phyloP scores from a whole-genome alignment of 2,797 vertebrate species.

The Gymnothorax javanicus region DNA sequence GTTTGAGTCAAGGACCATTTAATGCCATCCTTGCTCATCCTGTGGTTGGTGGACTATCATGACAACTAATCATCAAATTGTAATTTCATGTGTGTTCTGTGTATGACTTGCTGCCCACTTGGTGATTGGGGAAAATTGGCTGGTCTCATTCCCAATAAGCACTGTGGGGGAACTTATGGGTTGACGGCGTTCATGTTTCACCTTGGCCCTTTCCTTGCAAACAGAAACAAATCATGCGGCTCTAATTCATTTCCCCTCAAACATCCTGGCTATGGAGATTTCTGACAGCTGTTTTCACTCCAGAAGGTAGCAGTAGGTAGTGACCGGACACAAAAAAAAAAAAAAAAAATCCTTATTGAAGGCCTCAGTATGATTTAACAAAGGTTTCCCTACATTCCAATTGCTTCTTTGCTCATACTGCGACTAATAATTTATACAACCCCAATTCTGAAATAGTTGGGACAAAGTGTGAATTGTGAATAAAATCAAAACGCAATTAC shows the following conservation, averaged over 20 bases:
- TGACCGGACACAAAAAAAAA: not conserved
- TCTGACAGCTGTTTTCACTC: conserved; percentile 20
- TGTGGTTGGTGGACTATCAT: not conserved
- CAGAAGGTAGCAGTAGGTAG: not conserved
- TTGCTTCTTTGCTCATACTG: not conserved
- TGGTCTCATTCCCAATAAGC: not conserved
- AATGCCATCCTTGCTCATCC: not conserved
- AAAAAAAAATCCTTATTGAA: not conserved
- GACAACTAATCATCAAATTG: not conserved
- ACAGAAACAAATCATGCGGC: conserved; percentile 20
- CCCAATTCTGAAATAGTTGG: no score
- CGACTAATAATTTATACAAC: not conserved
- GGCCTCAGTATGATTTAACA: not conserved
- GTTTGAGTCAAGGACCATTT: not conserved
- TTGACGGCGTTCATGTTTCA: conserved; percentile 11
- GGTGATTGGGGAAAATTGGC: not conserved
- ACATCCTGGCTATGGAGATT: conserved; percentile 13
- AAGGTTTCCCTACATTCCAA: not conserved
- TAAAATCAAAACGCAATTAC: no score
- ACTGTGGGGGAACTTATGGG: not conserved
- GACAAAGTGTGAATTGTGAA: no score
- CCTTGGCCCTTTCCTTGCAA: not conserved
- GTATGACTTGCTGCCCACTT: not conserved
- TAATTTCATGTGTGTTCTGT: not conserved
- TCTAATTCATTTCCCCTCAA: conserved; percentile 19